Percentiles rank a stretch among this genome's conserved stretches.
Conservation (phyloP, 2,888 invertebrate genomes). For the Latrodectus elegans region DNA sequence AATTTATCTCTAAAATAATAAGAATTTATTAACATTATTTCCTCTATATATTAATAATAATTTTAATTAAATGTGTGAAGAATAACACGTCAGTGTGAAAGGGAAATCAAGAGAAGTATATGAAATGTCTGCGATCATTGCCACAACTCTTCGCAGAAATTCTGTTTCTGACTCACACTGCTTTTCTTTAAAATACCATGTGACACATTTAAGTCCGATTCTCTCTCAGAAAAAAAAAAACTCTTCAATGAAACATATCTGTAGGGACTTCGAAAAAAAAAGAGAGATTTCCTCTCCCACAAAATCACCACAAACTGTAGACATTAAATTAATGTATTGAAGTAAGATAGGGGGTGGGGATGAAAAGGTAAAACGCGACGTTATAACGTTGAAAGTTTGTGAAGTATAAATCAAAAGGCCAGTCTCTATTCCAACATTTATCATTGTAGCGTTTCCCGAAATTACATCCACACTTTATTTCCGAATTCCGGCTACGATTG, state of each 20-base stretch:
- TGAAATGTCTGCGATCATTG: too few relatives aligned
- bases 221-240: conserved; percentile 20
- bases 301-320: conserved; percentile 19
- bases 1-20: too few relatives aligned
- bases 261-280: conserved; percentile 8
- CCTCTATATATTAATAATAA: too few relatives aligned
- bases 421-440: conserved; percentile 32
- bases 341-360: neutral
- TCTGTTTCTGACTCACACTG: conserved; percentile 5
- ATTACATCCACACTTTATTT: conserved; percentile 66
- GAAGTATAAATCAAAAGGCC: conserved; percentile 62
- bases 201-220: neutral
- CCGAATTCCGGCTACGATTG: conserved; percentile 61
- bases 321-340: conserved; percentile 55
- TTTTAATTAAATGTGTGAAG: too few relatives aligned
- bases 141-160: too few relatives aligned
- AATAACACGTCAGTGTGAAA: too few relatives aligned
- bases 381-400: conserved; percentile 65
- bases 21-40: too few relatives aligned
- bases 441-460: conserved; percentile 62
- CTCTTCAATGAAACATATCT: conserved; percentile 11
- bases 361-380: conserved; percentile 36
- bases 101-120: too few relatives aligned
- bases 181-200: conserved; percentile 9
- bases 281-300: conserved; percentile 9